phyloP scores from a whole-genome alignment of 2,888 invertebrate species.

The Copidosoma aretas region DNA sequence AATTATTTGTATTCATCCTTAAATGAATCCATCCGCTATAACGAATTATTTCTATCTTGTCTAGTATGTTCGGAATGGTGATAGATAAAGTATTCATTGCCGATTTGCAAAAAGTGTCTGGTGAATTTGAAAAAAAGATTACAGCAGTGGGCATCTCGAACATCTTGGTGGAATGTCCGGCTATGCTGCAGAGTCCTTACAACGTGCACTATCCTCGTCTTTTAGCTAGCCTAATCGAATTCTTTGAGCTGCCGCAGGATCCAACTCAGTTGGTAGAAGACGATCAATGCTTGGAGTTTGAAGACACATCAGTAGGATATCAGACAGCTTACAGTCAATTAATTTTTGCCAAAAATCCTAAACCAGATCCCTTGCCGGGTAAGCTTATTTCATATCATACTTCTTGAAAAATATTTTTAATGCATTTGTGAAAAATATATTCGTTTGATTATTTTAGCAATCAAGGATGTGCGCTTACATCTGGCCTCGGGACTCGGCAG shows the following conservation, averaged over 20 bases:
- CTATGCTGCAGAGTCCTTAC: constrained; percentile 74
- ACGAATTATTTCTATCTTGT: constrained; percentile 42
- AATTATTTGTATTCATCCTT: constrained; percentile 34
- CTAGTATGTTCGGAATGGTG: constrained; percentile 95
- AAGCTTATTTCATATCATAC: constrained; percentile 34
- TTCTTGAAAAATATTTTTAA: constrained; percentile 1
- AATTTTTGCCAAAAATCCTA: constrained; percentile 79
- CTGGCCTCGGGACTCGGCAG: constrained; percentile 78
- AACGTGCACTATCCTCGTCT: constrained; percentile 55
- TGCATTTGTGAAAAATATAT: constrained; percentile 5
- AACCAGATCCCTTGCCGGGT: constrained; percentile 79
- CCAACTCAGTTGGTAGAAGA: constrained; percentile 81
- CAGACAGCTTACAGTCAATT: constrained; percentile 89
- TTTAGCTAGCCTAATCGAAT: constrained; percentile 69
- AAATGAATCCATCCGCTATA: too few species aligned
- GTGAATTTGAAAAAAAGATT: constrained; percentile 84
- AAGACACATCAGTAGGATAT: constrained; percentile 80
- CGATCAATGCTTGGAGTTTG: constrained; percentile 84
- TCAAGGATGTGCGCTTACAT: constrained; percentile 76
- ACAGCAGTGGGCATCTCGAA: constrained; percentile 89
- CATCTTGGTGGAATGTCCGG: constrained; percentile 79
- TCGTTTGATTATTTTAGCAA: constrained; percentile 60
- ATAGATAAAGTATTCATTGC: constrained; percentile 85
- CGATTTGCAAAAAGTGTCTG: constrained; percentile 87
- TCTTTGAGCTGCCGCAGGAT: constrained; percentile 91